Percentiles rank a stretch among this genome's conserved stretches.
phyloP scores from a whole-genome alignment of 53 echinoderm and acorn worm genomes.

The Henricia sp. region DNA sequence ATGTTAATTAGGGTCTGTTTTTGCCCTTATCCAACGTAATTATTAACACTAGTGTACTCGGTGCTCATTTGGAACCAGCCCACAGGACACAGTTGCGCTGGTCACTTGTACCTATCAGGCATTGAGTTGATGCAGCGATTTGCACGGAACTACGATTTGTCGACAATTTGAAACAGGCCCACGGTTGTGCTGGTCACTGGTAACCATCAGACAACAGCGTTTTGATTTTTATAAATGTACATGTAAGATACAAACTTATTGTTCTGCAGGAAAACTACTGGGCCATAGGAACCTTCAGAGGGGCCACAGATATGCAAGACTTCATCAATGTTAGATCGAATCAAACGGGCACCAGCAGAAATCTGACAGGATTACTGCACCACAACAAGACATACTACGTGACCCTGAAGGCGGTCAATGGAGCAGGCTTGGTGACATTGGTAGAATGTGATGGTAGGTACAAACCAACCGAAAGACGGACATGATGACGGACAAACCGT shows the following conservation, averaged over 20 bases:
- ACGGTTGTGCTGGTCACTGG: no score
- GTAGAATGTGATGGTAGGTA: conserved; percentile 55
- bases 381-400: conserved; percentile 66
- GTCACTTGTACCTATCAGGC: no score
- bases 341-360: conserved; percentile 27
- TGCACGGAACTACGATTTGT: no score
- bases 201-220: no score
- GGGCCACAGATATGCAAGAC: conserved; percentile 58
- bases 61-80: no score
- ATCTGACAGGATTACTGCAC: conserved; percentile 31
- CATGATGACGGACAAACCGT: conserved; percentile 12
- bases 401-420: conserved; percentile 59
- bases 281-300: conserved; percentile 64
- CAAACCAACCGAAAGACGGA: neutral
- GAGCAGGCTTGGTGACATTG: conserved; percentile 54
- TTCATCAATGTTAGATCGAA: conserved; percentile 53
- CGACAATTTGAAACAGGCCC: no score
- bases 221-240: conserved; percentile 18
- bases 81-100: no score
- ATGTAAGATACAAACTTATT: conserved; percentile 26
- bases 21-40: no score
- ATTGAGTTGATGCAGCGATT: no score
- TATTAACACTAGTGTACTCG: no score
- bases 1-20: no score
- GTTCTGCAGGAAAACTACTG: conserved; percentile 59